Percentiles rank a stretch among this genome's conserved stretches.
Evolutionary conservation across 2,888 invertebrate genomes (phyloP).

Genomic region (Drosophila phalerata): DNA sequence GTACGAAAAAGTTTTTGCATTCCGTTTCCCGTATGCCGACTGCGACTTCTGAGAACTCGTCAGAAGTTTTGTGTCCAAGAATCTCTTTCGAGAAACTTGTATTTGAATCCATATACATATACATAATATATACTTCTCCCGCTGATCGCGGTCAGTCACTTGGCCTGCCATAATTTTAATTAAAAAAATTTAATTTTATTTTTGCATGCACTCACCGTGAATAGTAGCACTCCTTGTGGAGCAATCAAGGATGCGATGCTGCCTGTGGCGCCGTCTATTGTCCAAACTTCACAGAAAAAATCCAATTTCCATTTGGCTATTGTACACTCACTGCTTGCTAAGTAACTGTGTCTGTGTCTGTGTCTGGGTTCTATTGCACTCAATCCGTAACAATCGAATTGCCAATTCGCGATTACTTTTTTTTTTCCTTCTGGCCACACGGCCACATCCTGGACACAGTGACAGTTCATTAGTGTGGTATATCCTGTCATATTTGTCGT

Average conservation of each 20-base stretch:
- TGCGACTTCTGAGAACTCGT: conserved; percentile 57
- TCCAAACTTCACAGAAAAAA: conserved; percentile 32
- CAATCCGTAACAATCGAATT: conserved; percentile 33
- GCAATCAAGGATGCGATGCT: conserved; percentile 22
- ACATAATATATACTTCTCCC: conserved; percentile 6
- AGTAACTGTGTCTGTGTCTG: conserved; percentile 19
- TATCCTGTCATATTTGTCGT: conserved; percentile 74
- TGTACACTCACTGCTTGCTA: conserved; percentile 26
- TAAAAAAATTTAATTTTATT: conserved; percentile 45
- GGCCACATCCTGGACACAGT: conserved; percentile 39
- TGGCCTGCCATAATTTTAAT: conserved; percentile 57
- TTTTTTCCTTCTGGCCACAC: conserved; percentile 8
- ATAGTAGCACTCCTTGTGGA: neutral
- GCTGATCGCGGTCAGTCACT: conserved; percentile 31
- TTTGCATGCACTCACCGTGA: conserved; percentile 2
- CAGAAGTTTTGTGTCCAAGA: conserved; percentile 56
- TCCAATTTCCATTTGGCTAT: conserved; percentile 47
- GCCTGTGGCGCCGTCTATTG: conserved; percentile 52
- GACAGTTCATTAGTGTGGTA: conserved; percentile 76
- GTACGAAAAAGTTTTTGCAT: conserved; percentile 61
- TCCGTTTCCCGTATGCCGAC: conserved; percentile 62
- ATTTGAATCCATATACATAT: conserved; percentile 1
- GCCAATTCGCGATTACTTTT: conserved; percentile 37
- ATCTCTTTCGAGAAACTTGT: conserved; percentile 38
- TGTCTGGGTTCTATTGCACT: conserved; percentile 1